Evolutionary conservation across 2,113 vertebrate genomes (phyloP).

Genomic region (Ammodytes marinus): DNA sequence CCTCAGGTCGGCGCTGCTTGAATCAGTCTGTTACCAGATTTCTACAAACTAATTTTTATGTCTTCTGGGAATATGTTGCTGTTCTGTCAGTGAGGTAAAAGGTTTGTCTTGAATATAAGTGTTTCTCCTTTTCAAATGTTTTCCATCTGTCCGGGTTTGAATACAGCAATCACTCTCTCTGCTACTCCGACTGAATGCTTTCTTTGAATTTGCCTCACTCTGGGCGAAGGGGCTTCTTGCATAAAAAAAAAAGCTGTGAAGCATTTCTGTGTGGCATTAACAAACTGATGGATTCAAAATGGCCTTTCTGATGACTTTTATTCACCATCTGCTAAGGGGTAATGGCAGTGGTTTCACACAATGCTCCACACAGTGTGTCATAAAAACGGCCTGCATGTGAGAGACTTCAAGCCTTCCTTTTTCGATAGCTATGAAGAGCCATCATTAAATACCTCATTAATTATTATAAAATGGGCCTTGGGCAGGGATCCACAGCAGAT

Average conservation of each 20-base stretch:
- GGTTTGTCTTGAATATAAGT: constrained; percentile 11
- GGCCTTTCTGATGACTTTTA: constrained; percentile 36
- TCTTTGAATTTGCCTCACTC: constrained; percentile 41
- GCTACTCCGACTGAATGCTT: neutral
- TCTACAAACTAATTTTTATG: neutral
- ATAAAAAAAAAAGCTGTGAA: constrained; percentile 16
- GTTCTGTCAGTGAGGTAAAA: neutral
- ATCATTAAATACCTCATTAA: constrained; percentile 62
- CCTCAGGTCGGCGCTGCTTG: neutral
- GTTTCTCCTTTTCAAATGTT: constrained; percentile 1
- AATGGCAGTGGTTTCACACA: constrained; percentile 24
- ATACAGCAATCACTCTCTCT: constrained; percentile 29
- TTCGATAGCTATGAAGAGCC: constrained; percentile 15
- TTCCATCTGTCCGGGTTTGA: constrained; percentile 32
- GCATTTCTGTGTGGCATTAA: constrained; percentile 32
- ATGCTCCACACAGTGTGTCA: constrained; percentile 8
- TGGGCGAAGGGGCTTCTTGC: constrained; percentile 26
- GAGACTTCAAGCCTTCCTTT: neutral
- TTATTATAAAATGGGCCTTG: constrained; percentile 32
- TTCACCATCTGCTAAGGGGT: neutral
- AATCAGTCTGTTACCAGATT: neutral
- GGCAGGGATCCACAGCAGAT: constrained; percentile 35
- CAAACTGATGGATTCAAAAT: constrained; percentile 42
- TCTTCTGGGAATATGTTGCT: neutral
- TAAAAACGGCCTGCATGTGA: constrained; percentile 1